Evolutionary conservation across 2,797 vertebrate genomes (phyloP), one percentile per base, ranked within the genome.

Genomic region (Myotis pilosus): DNA sequence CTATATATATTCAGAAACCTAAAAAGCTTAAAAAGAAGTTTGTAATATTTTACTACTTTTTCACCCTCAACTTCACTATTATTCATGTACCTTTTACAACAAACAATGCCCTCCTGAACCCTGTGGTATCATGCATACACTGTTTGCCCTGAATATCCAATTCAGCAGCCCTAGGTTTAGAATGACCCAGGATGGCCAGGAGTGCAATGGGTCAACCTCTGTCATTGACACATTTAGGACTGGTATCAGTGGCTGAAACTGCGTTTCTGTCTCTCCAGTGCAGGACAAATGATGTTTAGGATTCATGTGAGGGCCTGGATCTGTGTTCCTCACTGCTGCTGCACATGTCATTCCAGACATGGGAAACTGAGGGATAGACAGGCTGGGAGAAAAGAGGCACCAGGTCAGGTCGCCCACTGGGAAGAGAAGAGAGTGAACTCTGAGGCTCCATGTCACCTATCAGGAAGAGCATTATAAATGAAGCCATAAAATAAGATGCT

Each of bases 281-380:
- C 8, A 6, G 49, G 78, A 41, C 22, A 68, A 68, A 30, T 4
- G 64, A 72, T 30, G 30, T 55, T 19, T 28, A 44, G 30, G 62
- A 72, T 33, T 28, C 33, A 16, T 20, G 13, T 16, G 1, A 47
- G 88, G 71, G 25, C 12, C 17, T 3, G 3, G 6, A 6, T 41
- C 53, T 28, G 41, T 20, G 5, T 22, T 12, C 41, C 33, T 23
- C 30, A 49, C 15, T 33, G 51, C 3, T n/a, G 9, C n/a, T 11
- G 1, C 22, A 23, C 0, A 1, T 12, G 8, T 22, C 55, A 25
- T 3, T 75, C 41, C 69, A 69, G 38, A 76, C 51, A 38, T 1
- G 0, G 20, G 13, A 30, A 47, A 36, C 0, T 2, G 57, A n/a
- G 68, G 30, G n/a, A 8, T 13, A 23, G 16, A 30, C 6, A 5